These are phyloP conservation scores for Cardiocondyla obscurior DNA, from an alignment of 1,140 invertebrate species.

Conservation along the genomic window DNA sequence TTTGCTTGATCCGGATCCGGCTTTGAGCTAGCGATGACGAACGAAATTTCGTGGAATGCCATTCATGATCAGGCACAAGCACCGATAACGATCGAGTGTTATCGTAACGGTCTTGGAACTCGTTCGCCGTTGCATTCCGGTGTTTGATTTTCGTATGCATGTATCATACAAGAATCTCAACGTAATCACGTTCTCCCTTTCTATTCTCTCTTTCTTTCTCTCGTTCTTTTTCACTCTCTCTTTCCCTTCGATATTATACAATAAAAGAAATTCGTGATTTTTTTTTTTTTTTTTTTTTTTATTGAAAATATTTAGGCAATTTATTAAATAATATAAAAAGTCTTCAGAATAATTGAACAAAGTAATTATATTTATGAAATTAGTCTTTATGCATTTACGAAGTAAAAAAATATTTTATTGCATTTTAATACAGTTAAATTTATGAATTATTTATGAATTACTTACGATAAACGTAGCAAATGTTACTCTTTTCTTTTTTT, in stretches of 20 bases:
- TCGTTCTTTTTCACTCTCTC: no score
- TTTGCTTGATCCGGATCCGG: neutral
- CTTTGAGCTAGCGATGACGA: slow-evolving; percentile 30
- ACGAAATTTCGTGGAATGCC: slow-evolving; percentile 44
- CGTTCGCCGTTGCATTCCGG: neutral
- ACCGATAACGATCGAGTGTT: slow-evolving; percentile 12
- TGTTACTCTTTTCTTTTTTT: neutral
- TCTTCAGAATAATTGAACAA: neutral
- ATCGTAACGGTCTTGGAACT: slow-evolving; percentile 15
- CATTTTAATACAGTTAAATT: no score
- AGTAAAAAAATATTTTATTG: neutral
- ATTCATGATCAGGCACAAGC: slow-evolving; percentile 10
- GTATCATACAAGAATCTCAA: neutral
- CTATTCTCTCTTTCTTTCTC: neutral
- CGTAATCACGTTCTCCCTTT: neutral
- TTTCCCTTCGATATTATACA: neutral
- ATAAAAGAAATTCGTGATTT: neutral
- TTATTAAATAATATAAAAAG: neutral
- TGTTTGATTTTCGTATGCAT: neutral
- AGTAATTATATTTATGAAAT: neutral
- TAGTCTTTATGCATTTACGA: no score
- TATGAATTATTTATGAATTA: no score
- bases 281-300: neutral
- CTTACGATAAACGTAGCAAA: no score
- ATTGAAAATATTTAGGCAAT: neutral